phyloP scores from a whole-genome alignment of 2,113 vertebrate species.

The Pedionomus torquatus region DNA sequence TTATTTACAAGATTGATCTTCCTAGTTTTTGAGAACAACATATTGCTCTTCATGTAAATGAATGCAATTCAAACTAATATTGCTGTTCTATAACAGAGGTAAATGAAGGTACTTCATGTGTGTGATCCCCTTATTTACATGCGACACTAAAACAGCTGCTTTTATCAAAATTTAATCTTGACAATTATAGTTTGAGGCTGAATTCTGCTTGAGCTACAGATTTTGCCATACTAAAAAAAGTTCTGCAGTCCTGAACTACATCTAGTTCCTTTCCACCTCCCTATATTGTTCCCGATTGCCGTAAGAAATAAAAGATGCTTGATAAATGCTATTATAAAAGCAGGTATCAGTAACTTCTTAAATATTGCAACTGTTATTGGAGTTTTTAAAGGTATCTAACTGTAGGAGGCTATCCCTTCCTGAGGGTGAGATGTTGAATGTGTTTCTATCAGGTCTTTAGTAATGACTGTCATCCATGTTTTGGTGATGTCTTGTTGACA shows the following conservation, averaged over 20 bases:
- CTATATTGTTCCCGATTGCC: neutral
- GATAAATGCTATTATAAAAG: neutral
- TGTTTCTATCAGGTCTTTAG: neutral
- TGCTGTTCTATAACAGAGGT: neutral
- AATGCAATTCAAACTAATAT: neutral
- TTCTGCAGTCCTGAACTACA: neutral
- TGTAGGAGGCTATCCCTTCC: neutral
- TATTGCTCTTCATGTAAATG: neutral
- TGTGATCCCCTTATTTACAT: neutral
- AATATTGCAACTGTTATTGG: neutral
- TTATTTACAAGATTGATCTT: neutral
- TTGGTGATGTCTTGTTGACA: neutral
- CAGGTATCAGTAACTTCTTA: neutral
- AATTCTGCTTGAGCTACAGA: neutral
- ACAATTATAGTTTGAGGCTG: neutral
- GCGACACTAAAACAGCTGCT: fast-evolving
- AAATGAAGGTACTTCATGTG: neutral
- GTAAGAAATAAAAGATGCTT: neutral
- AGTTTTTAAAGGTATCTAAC: neutral
- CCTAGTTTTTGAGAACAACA: neutral
- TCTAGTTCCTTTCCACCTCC: fast-evolving
- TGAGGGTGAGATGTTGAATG: neutral
- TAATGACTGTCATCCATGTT: neutral
- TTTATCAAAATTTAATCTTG: neutral
- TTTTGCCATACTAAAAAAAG: neutral